Evolutionary conservation across 2,797 vertebrate species (phyloP).

Genomic region (Enteromius trimaculatus): DNA sequence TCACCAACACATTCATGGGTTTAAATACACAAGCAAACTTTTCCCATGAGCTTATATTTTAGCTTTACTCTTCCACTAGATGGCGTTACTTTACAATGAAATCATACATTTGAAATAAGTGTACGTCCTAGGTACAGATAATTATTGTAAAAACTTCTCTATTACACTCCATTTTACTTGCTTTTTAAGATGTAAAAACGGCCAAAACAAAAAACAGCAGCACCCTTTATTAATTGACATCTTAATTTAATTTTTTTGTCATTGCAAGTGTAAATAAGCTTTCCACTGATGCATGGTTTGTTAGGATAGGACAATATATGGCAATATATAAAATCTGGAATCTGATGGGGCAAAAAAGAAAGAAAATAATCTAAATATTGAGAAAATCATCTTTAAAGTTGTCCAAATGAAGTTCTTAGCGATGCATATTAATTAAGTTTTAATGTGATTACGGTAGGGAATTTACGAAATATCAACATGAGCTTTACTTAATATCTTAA

Average conservation of each 20-base stretch:
- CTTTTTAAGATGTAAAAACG: not conserved
- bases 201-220: not conserved
- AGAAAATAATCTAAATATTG: too few relatives aligned
- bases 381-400: too few relatives aligned
- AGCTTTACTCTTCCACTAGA: conserved; percentile 36
- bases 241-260: not conserved
- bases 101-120: not conserved
- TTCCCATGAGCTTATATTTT: not conserved
- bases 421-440: too few relatives aligned
- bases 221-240: not conserved
- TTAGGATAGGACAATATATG: too few relatives aligned
- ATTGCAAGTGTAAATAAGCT: too few relatives aligned
- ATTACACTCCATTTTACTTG: not conserved
- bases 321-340: too few relatives aligned
- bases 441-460: too few relatives aligned
- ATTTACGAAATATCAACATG: too few relatives aligned
- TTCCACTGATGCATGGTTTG: too few relatives aligned
- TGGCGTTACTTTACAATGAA: conserved; percentile 31
- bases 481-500: too few relatives aligned
- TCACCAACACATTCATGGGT: not conserved
- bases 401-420: too few relatives aligned
- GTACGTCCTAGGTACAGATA: not conserved
- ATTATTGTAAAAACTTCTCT: not conserved
- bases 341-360: too few relatives aligned
- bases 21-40: not conserved